Percentiles rank a stretch among this genome's conserved stretches.
phyloP scores from a whole-genome alignment of 2,113 vertebrate species.

The Callopanchax toddi region DNA sequence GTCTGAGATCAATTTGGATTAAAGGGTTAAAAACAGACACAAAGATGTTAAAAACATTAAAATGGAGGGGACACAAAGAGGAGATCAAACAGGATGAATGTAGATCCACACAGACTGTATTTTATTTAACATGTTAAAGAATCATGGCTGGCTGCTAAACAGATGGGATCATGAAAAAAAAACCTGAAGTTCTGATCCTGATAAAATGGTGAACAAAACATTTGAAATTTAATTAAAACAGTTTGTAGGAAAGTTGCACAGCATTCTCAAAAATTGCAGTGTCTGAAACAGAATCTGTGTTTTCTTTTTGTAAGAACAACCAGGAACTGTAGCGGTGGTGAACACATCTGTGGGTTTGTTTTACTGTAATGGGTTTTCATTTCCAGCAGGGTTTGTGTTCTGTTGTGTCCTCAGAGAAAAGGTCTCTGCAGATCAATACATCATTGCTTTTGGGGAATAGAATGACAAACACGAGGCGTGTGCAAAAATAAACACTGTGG shows the following conservation, averaged over 20 bases:
- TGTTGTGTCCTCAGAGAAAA: background rate
- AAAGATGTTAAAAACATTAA: slow-evolving; percentile 12
- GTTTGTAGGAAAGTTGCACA: no score
- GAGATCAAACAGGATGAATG: slow-evolving; percentile 33
- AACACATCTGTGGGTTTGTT: background rate
- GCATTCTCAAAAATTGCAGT: background rate
- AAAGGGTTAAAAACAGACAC: background rate
- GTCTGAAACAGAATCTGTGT: background rate
- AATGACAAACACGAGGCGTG: background rate
- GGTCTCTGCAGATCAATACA: slow-evolving; percentile 1
- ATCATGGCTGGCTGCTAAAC: no score
- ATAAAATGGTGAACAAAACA: no score
- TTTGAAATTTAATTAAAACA: no score
- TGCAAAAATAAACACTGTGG: background rate
- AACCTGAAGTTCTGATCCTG: no score
- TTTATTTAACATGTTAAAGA: slow-evolving; percentile 42
- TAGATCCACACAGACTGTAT: slow-evolving; percentile 22
- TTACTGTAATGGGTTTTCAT: background rate
- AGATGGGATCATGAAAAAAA: no score
- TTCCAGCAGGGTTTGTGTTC: background rate
- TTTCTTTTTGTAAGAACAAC: background rate
- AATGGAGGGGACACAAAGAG: slow-evolving; percentile 24
- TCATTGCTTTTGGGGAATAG: background rate
- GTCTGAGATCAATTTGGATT: background rate
- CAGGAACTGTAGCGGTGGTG: background rate